phyloP scores from a whole-genome alignment of 2,797 vertebrate species.

The Rhinogobio ventralis region DNA sequence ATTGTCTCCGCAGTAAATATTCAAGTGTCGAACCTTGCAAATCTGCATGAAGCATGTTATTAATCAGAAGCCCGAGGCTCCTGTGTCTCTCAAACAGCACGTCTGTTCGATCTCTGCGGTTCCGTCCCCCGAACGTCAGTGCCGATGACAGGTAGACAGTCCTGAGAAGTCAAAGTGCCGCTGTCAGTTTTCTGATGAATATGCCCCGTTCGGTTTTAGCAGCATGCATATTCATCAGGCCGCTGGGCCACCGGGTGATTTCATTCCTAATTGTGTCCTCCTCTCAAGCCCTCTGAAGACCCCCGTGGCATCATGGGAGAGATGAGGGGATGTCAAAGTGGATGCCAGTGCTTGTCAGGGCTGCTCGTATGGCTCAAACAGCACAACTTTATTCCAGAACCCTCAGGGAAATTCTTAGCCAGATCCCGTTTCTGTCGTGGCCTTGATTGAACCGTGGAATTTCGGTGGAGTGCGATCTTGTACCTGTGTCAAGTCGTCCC shows the following conservation, averaged over 20 bases:
- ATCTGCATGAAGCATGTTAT: constrained; percentile 53
- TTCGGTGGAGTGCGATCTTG: constrained; percentile 11
- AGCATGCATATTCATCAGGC: constrained; percentile 82
- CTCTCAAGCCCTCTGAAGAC: constrained; percentile 68
- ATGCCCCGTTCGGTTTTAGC: constrained; percentile 68
- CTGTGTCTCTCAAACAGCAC: constrained; percentile 55
- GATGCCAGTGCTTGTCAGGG: constrained; percentile 75
- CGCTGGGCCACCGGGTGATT: constrained; percentile 70
- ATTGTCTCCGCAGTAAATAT: constrained; percentile 52
- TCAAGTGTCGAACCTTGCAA: constrained; percentile 53
- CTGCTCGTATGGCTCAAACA: constrained; percentile 67
- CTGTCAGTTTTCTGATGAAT: constrained; percentile 77
- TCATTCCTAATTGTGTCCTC: constrained; percentile 73
- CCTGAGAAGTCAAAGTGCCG: constrained; percentile 73
- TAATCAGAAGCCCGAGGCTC: constrained; percentile 60
- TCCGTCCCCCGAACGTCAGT: constrained; percentile 52
- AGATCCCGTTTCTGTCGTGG: constrained; percentile 65
- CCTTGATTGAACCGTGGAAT: constrained; percentile 63
- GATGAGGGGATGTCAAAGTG: constrained; percentile 71
- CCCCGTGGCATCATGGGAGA: constrained; percentile 66
- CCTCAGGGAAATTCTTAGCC: constrained; percentile 68
- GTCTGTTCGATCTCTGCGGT: constrained; percentile 57
- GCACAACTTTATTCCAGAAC: constrained; percentile 72
- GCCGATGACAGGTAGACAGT: constrained; percentile 78
- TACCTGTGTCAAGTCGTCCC: constrained; percentile 3